These are phyloP conservation scores for Callyntrura guangdongensis DNA, from an alignment of 2,888 invertebrate species.

Conservation along the genomic window DNA sequence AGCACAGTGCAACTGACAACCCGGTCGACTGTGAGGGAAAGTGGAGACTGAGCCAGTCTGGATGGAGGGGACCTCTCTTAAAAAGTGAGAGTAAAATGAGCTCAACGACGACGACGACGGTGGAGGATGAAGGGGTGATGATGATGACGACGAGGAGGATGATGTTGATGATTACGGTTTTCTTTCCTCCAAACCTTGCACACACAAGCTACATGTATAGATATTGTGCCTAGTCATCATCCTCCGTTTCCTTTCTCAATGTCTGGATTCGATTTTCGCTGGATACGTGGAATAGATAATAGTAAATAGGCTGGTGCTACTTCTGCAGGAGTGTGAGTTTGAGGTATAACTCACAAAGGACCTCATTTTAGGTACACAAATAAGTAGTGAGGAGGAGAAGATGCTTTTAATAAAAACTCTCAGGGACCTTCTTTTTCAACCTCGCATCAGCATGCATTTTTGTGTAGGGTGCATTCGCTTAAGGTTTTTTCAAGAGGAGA, in stretches of 20 bases:
- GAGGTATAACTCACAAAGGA: no score
- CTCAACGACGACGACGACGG: neutral
- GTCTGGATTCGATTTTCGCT: no score
- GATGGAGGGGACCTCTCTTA: conserved; percentile 58
- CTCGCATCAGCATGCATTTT: neutral
- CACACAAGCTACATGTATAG: neutral
- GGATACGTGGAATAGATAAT: no score
- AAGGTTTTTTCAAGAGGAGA: no score
- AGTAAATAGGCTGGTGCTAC: neutral
- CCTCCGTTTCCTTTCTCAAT: neutral
- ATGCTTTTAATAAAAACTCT: neutral
- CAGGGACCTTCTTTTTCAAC: no score
- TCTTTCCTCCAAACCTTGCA: neutral
- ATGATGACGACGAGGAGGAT: neutral
- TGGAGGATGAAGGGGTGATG: neutral
- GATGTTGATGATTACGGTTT: neutral
- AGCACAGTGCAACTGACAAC: conserved; percentile 59
- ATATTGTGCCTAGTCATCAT: neutral
- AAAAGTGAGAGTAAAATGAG: conserved; percentile 21
- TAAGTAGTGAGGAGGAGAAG: neutral
- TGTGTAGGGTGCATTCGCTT: neutral
- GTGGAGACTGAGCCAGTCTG: conserved; percentile 86
- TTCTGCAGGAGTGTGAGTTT: neutral
- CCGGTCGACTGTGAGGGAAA: conserved; percentile 65
- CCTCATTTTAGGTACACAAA: no score